phyloP scores from a whole-genome alignment of 1,140 invertebrate genomes.

The Drosophila littoralis region DNA sequence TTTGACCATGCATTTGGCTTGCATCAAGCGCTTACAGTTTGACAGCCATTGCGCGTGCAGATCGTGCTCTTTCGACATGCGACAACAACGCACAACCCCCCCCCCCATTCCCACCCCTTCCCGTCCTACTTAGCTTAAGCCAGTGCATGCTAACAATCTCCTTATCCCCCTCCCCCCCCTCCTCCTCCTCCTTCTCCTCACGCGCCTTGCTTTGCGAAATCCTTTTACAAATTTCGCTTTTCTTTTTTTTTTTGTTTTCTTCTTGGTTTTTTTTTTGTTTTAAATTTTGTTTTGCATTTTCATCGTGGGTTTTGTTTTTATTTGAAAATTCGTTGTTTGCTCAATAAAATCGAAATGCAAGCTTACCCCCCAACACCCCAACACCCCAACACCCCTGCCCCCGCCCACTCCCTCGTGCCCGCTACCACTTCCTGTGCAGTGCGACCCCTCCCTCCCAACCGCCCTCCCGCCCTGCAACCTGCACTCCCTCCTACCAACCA shows the following conservation, averaged over 20 bases:
- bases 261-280: slow-evolving; percentile 63
- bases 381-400: background rate
- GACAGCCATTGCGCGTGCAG: background rate
- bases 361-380: slow-evolving; percentile 5
- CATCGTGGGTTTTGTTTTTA: slow-evolving; percentile 80
- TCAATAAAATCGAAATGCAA: slow-evolving; percentile 84
- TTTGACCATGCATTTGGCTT: background rate
- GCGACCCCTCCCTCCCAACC: background rate
- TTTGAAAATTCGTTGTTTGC: slow-evolving; percentile 83
- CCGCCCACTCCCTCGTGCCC: too few relatives aligned
- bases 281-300: slow-evolving; percentile 71
- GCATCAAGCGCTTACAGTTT: background rate
- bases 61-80: background rate
- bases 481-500: background rate
- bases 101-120: background rate
- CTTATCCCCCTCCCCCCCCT: background rate
- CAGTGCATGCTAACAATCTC: background rate
- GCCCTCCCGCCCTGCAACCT: background rate
- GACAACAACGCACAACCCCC: background rate
- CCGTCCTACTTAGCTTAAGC: background rate
- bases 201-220: background rate
- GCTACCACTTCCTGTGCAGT: too few relatives aligned
- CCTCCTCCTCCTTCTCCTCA: background rate
- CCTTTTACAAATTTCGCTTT: background rate
- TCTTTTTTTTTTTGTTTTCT: slow-evolving; percentile 24